Evolutionary conservation across 2,113 vertebrate species (phyloP).

Genomic region (Corythoichthys intestinalis): DNA sequence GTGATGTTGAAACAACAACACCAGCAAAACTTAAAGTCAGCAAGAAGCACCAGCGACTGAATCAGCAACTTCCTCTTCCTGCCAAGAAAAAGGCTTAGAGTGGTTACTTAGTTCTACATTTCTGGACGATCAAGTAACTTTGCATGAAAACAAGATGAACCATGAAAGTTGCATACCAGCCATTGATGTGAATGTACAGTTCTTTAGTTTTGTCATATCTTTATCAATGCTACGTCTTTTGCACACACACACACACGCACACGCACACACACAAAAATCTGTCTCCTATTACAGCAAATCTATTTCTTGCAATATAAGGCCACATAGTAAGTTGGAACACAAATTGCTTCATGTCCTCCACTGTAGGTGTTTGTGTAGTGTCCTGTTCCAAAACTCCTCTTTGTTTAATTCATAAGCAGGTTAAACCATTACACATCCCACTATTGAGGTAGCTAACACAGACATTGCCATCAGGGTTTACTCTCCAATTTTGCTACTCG

Average conservation of each 20-base stretch:
- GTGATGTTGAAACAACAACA: neutral
- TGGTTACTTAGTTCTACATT: neutral
- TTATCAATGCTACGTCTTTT: neutral
- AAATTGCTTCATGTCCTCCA: neutral
- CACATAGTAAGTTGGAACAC: neutral
- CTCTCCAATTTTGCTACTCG: neutral
- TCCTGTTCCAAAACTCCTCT: neutral
- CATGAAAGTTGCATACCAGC: neutral
- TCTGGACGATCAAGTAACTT: neutral
- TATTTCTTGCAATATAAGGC: neutral
- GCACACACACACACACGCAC: too few species aligned
- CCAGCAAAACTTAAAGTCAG: neutral
- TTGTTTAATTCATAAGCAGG: neutral
- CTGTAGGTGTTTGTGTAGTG: neutral
- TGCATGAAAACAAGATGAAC: neutral
- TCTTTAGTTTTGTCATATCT: neutral
- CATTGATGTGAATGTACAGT: neutral
- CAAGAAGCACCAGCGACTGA: neutral
- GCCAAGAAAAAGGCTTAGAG: neutral
- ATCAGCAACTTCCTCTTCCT: slow-evolving; percentile 38
- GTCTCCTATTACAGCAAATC: neutral
- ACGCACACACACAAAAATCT: neutral
- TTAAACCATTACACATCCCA: neutral
- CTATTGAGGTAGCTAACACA: neutral
- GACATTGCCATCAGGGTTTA: neutral